phyloP scores from a whole-genome alignment of 2,113 vertebrate species.

The Alces alces region DNA sequence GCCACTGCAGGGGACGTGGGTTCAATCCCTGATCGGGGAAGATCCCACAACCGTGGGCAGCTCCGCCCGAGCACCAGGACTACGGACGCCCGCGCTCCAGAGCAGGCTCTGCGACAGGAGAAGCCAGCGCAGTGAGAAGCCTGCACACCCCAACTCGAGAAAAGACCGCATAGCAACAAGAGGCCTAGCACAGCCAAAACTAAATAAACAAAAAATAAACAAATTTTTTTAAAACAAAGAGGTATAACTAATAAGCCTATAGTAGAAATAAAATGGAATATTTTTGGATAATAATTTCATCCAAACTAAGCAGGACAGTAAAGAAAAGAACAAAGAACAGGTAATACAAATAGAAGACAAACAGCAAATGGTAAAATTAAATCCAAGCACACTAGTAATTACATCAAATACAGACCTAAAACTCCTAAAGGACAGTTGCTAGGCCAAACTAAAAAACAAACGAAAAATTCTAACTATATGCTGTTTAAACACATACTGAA shows the following conservation, averaged over 20 bases:
- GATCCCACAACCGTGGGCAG: background rate
- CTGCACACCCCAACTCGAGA: background rate
- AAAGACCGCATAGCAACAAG: background rate
- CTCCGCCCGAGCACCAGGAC: rapidly evolving
- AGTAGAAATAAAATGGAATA: too few relatives aligned
- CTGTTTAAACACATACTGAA: background rate
- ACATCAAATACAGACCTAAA: background rate
- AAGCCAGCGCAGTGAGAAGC: rapidly evolving
- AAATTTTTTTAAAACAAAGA: background rate
- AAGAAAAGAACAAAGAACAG: background rate
- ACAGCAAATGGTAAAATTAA: background rate
- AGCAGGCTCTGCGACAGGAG: background rate
- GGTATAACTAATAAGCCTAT: background rate
- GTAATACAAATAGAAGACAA: background rate
- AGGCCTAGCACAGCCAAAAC: background rate
- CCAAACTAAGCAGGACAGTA: background rate
- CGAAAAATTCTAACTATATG: background rate
- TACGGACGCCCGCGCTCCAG: rapidly evolving
- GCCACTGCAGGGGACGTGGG: background rate
- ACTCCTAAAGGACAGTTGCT: background rate
- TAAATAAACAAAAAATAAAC: background rate
- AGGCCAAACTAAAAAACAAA: too few relatives aligned
- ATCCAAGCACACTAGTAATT: rapidly evolving
- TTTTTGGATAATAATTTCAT: background rate
- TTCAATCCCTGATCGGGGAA: background rate